A percentile compares a stretch with the other conserved stretches of the same genome.
phyloP scores from a whole-genome alignment of 64 coral and sea anemone species.

The Trachythela sp. region DNA sequence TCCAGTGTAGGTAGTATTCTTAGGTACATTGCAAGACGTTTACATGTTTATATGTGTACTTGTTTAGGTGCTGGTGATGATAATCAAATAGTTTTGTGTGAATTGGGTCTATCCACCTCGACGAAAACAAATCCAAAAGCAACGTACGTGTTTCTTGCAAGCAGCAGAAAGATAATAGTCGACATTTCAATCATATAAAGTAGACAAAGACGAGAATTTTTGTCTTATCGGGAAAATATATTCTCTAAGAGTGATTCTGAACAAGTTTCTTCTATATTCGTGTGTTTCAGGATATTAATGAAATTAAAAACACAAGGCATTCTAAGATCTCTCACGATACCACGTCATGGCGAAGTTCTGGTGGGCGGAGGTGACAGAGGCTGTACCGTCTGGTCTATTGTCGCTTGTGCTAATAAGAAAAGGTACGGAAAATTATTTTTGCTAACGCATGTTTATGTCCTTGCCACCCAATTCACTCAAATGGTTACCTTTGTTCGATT shows the following conservation, averaged over 20 bases:
- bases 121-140: constrained; percentile 58
- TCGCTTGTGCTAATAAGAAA: neutral
- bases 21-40: too few species aligned
- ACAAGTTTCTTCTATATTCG: neutral
- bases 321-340: constrained; percentile 69
- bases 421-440: neutral
- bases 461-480: too few species aligned
- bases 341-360: constrained; percentile 68
- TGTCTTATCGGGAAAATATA: neutral
- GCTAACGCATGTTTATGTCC: too few species aligned
- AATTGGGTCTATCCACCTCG: constrained; percentile 74
- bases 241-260: neutral
- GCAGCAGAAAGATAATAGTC: too few species aligned
- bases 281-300: constrained; percentile 63
- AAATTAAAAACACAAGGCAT: constrained; percentile 80
- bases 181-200: too few species aligned
- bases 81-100: constrained; percentile 79
- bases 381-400: constrained; percentile 66
- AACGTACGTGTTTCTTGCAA: constrained; percentile 62
- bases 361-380: constrained; percentile 94
- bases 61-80: constrained; percentile 76
- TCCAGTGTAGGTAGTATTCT: neutral
- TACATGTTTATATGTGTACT: neutral
- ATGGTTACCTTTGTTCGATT: too few species aligned
- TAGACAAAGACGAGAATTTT: too few species aligned